Evolutionary conservation across 2,888 invertebrate genomes (phyloP), one percentile per base, ranked within the genome.

Genomic region (Trachelus tabidus): DNA sequence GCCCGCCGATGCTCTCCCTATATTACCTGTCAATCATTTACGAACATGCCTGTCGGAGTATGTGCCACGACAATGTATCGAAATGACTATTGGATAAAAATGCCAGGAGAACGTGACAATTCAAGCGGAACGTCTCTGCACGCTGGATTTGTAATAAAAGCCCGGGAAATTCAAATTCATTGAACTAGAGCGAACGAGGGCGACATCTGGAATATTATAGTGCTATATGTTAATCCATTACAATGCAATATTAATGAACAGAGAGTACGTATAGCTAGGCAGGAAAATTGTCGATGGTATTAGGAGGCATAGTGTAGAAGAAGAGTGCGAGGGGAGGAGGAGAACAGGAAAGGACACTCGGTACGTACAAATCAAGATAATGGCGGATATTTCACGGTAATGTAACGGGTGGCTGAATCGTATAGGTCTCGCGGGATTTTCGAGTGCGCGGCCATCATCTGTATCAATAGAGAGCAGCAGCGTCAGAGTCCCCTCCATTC

Each of bases 331-430:
- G 40, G 4, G 40, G 4, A 40, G 69, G 40, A 69, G 56, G 69
- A 68, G 30, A 69, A n/a, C 23, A 37, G 30, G 76, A 75, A 31
- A 69, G 75, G 30, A 75, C 30, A 34, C n/a, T 33, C 56, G 79
- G 76, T 79, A 81, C 80, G 83, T 85, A 88, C 89, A 90, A 90
- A 90, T 90, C 90, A 90, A 89, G 90, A 88, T 90, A 90, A 90
- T 90, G 88, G 89, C 81, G 84, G 85, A 90, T 90, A 90, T 89
- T 90, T 90, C 89, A 90, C 86, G 85, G 85, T 88, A 89, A 89
- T 88, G 88, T 86, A 89, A 90, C 87, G 87, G 85, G 85, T 87
- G 86, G 85, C 85, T 85, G 88, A 85, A 86, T 88, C 85, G 85
- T 84, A 86, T 84, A 84, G 87, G 82, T 86, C 90, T 87, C 89